A percentile compares a stretch with the other conserved stretches of the same genome.
These are phyloP conservation scores for Lithophane socia DNA, from an alignment of 2,888 invertebrate genomes.

Conservation along the genomic window DNA sequence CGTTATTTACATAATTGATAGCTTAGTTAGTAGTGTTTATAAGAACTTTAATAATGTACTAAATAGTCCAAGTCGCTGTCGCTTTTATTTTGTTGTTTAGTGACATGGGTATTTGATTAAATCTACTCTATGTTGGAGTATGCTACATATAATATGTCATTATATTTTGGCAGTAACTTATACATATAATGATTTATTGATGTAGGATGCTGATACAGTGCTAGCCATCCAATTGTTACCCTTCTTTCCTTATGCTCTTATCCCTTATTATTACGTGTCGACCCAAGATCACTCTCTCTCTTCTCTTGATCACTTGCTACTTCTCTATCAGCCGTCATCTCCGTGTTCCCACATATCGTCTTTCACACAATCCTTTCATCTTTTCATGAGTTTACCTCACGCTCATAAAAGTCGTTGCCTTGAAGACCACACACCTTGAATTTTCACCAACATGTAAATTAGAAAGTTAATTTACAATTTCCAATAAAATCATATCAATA, in stretches of 20 bases:
- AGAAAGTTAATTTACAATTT: conserved; percentile 39
- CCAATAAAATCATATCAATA: conserved; percentile 42
- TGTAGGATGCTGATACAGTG: not conserved
- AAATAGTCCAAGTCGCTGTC: too few species aligned
- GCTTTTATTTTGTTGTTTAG: too few species aligned
- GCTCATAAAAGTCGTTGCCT: not conserved
- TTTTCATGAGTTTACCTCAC: not conserved
- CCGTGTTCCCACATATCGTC: too few species aligned
- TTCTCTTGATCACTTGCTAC: not conserved
- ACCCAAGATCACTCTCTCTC: too few species aligned
- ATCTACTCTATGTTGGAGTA: not conserved
- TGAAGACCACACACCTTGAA: conserved; percentile 38
- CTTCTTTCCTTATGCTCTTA: not conserved
- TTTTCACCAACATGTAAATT: conserved; percentile 21
- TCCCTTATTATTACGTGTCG: not conserved
- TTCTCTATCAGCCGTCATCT: too few species aligned
- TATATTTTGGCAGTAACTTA: not conserved
- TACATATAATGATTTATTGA: not conserved
- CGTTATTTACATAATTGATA: conserved; percentile 27
- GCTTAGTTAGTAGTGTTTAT: too few species aligned
- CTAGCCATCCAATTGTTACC: too few species aligned
- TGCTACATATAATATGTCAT: not conserved
- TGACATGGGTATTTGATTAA: too few species aligned
- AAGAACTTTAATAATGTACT: too few species aligned
- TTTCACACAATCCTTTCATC: not conserved